Evolutionary conservation across 1,140 invertebrate species (phyloP).

Genomic region (Ceratosolen solmsi): DNA sequence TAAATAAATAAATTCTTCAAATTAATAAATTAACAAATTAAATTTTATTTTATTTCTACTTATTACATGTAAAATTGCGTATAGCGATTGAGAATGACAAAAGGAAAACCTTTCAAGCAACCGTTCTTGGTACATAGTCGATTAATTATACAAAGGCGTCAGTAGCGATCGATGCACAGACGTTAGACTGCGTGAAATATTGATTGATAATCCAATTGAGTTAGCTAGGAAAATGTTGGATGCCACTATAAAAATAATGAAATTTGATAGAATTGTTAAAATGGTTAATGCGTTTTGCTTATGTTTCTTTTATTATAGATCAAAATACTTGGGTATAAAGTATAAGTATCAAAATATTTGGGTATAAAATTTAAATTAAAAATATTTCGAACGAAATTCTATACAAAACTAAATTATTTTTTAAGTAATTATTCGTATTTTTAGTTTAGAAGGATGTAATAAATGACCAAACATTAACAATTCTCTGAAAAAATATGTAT

Average conservation of each 20-base stretch:
- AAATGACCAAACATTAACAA: too few species aligned
- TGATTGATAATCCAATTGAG: conserved; percentile 54
- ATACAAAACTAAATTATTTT: not conserved
- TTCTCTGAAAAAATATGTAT: too few species aligned
- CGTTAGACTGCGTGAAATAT: conserved; percentile 64
- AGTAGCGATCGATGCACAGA: conserved; percentile 61
- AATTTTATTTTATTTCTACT: not conserved
- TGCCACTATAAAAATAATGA: not conserved
- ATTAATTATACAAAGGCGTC: conserved; percentile 66
- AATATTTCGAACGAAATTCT: too few species aligned
- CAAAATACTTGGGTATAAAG: too few species aligned
- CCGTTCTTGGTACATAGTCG: conserved; percentile 24
- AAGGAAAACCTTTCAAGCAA: not conserved
- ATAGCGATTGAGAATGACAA: not conserved
- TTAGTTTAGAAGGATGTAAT: not conserved
- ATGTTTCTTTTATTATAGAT: too few species aligned
- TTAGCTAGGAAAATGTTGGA: not conserved
- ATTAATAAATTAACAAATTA: too few species aligned
- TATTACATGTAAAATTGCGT: too few species aligned
- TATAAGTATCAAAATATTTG: too few species aligned
- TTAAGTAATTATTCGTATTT: not conserved
- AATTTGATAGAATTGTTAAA: not conserved
- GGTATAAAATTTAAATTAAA: too few species aligned
- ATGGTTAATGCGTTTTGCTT: too few species aligned
- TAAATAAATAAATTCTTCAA: too few species aligned